Conservation (phyloP, 2,797 vertebrate species). For the Catharus ustulatus region DNA sequence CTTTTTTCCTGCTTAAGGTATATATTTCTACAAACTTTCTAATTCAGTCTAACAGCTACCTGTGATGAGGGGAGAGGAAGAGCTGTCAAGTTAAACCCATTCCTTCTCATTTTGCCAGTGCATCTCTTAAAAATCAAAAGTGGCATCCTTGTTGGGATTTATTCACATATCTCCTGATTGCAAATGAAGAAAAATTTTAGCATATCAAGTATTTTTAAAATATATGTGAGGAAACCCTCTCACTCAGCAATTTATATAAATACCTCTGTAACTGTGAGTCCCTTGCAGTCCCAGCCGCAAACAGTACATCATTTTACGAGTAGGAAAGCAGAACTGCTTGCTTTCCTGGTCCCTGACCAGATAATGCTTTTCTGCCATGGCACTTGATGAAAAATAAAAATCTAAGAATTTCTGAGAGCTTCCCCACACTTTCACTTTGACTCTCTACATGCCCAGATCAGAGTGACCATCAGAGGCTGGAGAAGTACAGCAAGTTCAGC, state of each 20-base stretch:
- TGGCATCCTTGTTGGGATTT: neutral
- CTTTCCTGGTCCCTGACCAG: neutral
- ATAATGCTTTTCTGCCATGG: neutral
- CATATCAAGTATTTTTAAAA: neutral
- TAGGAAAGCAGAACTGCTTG: neutral
- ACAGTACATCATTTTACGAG: neutral
- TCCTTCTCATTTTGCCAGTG: neutral
- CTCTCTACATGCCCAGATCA: neutral
- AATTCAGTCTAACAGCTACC: neutral
- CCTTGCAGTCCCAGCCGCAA: neutral
- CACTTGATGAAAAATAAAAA: neutral
- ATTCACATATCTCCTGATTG: neutral
- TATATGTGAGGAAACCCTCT: neutral
- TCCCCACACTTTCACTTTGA: neutral
- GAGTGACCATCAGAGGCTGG: neutral
- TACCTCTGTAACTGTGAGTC: neutral
- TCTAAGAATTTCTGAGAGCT: neutral
- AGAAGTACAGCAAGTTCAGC: neutral
- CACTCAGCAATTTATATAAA: neutral
- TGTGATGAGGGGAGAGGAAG: neutral
- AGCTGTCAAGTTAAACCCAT: neutral
- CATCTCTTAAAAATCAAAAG: neutral
- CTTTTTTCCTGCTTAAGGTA: neutral
- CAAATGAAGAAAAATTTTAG: neutral
- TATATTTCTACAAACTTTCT: neutral